Percentiles rank a stretch among this genome's conserved stretches.
Evolutionary conservation across 2,113 vertebrate genomes (phyloP).

Genomic region (Protobothrops mucrosquamatus): DNA sequence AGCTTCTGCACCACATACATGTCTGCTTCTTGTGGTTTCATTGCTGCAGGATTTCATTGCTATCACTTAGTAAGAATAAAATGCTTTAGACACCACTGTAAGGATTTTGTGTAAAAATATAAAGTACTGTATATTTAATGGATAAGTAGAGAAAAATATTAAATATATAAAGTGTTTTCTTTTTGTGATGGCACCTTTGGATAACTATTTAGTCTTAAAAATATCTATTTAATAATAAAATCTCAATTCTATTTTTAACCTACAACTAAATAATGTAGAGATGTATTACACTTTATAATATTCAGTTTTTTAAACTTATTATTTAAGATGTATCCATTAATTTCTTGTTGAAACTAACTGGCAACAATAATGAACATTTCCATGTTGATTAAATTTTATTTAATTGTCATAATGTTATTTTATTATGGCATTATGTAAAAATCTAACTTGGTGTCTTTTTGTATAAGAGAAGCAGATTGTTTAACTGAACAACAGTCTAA

Average conservation of each 20-base stretch:
- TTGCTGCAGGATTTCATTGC: slow-evolving; percentile 43
- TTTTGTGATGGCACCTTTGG: slow-evolving; percentile 34
- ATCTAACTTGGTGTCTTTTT: slow-evolving; percentile 18
- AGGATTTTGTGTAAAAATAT: slow-evolving; percentile 52
- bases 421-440: slow-evolving; percentile 1
- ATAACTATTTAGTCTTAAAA: slow-evolving; percentile 44
- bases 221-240: slow-evolving; percentile 25
- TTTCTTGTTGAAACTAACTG: background rate
- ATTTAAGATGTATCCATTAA: background rate
- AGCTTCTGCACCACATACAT: slow-evolving; percentile 49
- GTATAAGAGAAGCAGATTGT: background rate
- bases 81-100: slow-evolving; percentile 13
- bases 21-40: slow-evolving; percentile 42
- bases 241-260: slow-evolving; percentile 18
- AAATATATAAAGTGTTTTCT: slow-evolving; percentile 39
- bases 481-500: slow-evolving; percentile 27
- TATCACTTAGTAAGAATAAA: slow-evolving; percentile 40
- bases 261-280: background rate
- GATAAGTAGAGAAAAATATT: slow-evolving; percentile 56
- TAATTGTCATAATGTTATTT: background rate
- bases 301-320: slow-evolving; percentile 13
- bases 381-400: background rate
- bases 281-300: slow-evolving; percentile 23
- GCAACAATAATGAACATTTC: slow-evolving; percentile 30
- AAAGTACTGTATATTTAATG: slow-evolving; percentile 48